Conservation (phyloP, 92 coral and sea anemone species). For the Porites cylindrica region DNA sequence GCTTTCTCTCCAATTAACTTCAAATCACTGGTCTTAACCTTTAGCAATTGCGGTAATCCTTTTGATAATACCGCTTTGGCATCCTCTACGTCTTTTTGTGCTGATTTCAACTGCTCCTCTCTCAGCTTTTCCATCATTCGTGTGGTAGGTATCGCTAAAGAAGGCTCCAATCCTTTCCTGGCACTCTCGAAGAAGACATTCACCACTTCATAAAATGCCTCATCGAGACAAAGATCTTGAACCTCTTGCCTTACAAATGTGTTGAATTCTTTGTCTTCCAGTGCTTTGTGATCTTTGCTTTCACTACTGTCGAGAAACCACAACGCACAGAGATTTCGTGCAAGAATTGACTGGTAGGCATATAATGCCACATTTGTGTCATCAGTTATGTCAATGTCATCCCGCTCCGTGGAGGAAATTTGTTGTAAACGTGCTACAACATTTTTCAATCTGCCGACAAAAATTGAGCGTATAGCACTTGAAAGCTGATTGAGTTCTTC, state of each 20-base stretch:
- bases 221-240: constrained; percentile 16
- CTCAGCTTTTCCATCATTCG: constrained; percentile 36
- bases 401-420: not conserved
- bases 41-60: constrained; percentile 12
- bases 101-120: constrained; percentile 32
- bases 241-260: constrained; percentile 48
- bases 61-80: not conserved
- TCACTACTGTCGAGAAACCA: constrained; percentile 31
- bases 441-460: constrained; percentile 61
- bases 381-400: not conserved
- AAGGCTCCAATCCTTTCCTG: constrained; percentile 26
- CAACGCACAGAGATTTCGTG: constrained; percentile 61
- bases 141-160: constrained; percentile 44
- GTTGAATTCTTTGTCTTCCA: constrained; percentile 43
- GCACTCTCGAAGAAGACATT: constrained; percentile 22
- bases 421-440: constrained; percentile 40
- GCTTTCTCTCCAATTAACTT: not conserved
- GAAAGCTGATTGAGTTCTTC: constrained; percentile 29
- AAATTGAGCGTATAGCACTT: constrained; percentile 36
- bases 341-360: constrained; percentile 70
- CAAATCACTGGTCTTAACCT: constrained; percentile 3
- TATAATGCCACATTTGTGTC: constrained; percentile 2
- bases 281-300: not conserved
- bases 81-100: not conserved
- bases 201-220: constrained; percentile 39